Evolutionary conservation across 2,113 vertebrate genomes (phyloP), one percentile per base, ranked within the genome.

Genomic region (Datnioides undecimradiatus): DNA sequence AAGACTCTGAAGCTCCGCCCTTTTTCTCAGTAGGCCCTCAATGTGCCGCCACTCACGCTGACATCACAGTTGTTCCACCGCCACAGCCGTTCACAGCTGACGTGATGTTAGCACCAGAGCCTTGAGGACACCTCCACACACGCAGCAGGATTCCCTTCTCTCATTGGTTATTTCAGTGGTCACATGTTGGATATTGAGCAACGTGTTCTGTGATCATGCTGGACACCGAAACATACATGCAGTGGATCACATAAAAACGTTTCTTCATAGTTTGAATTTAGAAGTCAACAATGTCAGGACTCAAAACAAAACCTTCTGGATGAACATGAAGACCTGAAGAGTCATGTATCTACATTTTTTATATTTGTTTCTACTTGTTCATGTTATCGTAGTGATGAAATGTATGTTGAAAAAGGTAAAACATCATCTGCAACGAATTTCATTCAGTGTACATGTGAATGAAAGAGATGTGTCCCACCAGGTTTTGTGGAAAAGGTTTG

Each of bases 291-390:
- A 19, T 9, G 58, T 59, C 41, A 49, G 23, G 33, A 36, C 29
- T 38, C 23, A 40, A 54, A 41, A 38, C 29, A 3, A 51, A 3
- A 8, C 52, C 31, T 52, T 29, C 10, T 64, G 5, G 38, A n/a
- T n/a, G 10, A 34, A 17, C 17, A n/a, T n/a, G 10, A 34, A 17
- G 11, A n/a, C 23, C 12, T 57, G 6, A 31, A 48, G 12, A n/a
- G 29, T 54, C 17, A 43, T 72, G 68, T 54, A 34, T 49, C 11
- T 45, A 41, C 9, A 57, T 66, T 67, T 64, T 75, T 65, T 76
- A 48, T 58, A 5, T 45, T 58, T 14, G 4, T 48, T 48, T 49
- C 40, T 12, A 19, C 16, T 64, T 70, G 21, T 31, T 60, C 23
- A 19, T 38, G 14, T 62, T 48, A 19, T 82, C 10, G 34, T 59